Conservation (phyloP, 2,888 invertebrate genomes). For the Tinea pellionella region DNA sequence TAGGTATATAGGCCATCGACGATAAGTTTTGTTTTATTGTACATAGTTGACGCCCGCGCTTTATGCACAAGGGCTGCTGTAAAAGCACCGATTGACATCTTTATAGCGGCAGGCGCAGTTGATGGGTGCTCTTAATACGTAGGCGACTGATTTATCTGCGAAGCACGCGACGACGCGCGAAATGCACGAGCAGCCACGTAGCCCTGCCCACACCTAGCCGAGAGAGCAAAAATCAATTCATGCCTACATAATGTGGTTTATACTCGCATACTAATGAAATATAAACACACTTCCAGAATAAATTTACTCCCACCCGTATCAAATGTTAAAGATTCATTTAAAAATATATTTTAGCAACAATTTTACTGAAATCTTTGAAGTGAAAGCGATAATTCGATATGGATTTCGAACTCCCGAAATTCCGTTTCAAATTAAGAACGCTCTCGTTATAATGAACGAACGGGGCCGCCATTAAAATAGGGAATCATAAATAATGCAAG, state of each 20-base stretch:
- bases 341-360: not conserved
- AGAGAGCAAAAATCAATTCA: slow-evolving; percentile 3
- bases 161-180: slow-evolving; percentile 17
- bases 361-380: not conserved
- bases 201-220: slow-evolving; percentile 10
- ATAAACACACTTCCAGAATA: not conserved
- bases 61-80: slow-evolving; percentile 11
- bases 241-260: not conserved
- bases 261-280: slow-evolving; percentile 1
- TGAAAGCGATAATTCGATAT: not conserved
- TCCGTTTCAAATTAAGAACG: slow-evolving; percentile 57
- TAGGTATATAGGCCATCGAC: slow-evolving; percentile 18
- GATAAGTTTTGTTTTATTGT: slow-evolving; percentile 26
- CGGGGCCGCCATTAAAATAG: slow-evolving; percentile 62
- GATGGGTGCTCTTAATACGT: slow-evolving; percentile 35
- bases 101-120: slow-evolving; percentile 23
- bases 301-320: not conserved
- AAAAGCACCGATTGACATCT: slow-evolving; percentile 19
- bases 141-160: slow-evolving; percentile 47
- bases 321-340: not conserved
- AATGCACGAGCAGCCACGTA: slow-evolving; percentile 13
- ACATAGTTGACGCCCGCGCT: slow-evolving; percentile 15
- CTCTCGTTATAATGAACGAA: slow-evolving; percentile 58
- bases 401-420: slow-evolving; percentile 30
- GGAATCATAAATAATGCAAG: slow-evolving; percentile 64